phyloP scores from a whole-genome alignment of 1,140 invertebrate species.

The Drosophila nigromelanica region DNA sequence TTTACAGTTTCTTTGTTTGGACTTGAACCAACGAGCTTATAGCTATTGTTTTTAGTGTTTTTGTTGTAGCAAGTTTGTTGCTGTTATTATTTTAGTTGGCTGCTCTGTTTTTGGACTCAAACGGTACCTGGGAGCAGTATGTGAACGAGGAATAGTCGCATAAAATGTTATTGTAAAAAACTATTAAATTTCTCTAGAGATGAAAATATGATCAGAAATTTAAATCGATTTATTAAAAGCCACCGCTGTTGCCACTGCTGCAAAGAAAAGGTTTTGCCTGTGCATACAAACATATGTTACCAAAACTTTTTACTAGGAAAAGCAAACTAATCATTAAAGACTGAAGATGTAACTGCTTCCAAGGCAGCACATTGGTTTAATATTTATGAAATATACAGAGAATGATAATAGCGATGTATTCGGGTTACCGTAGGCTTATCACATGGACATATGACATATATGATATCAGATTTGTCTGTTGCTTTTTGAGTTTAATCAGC shows the following conservation, averaged over 20 bases:
- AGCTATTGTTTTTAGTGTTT: constrained; percentile 17
- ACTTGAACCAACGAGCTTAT: constrained; percentile 48
- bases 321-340: constrained; percentile 27
- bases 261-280: constrained; percentile 38
- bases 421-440: too few species aligned
- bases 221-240: constrained; percentile 83
- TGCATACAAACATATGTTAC: constrained; percentile 63
- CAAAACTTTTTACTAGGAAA: constrained; percentile 59
- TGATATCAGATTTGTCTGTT: too few species aligned
- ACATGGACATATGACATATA: too few species aligned
- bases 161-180: constrained; percentile 80
- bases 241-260: constrained; percentile 49
- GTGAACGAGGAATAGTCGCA: constrained; percentile 33
- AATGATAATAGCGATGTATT: too few species aligned
- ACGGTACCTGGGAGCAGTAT: neutral
- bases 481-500: too few species aligned
- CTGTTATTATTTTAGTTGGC: constrained; percentile 76
- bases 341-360: constrained; percentile 20
- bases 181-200: constrained; percentile 83
- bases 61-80: constrained; percentile 64
- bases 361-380: constrained; percentile 28
- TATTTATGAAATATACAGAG: too few species aligned
- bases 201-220: constrained; percentile 80
- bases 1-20: constrained; percentile 80
- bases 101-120: constrained; percentile 42